A percentile compares a stretch with the other conserved stretches of the same genome.
phyloP scores from a whole-genome alignment of 2,113 vertebrate species.

The Atrichornis clamosus region DNA sequence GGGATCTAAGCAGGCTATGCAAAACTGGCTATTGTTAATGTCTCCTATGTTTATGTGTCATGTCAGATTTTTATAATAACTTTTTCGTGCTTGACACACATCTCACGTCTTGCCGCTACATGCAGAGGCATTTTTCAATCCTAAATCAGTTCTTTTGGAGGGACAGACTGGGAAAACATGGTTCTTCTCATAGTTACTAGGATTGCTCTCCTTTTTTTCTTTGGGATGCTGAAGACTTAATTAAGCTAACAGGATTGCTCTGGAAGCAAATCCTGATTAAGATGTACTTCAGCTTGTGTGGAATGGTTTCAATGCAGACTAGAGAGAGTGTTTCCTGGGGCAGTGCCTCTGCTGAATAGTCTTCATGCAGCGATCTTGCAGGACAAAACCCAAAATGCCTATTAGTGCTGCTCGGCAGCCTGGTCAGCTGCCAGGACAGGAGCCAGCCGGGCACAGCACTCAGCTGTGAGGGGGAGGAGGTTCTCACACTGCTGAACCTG shows the following conservation, averaged over 20 bases:
- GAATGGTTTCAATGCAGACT: neutral
- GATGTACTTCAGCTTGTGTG: neutral
- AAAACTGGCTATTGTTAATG: constrained; percentile 50
- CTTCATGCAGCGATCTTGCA: neutral
- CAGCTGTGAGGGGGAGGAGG: neutral
- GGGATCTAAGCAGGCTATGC: constrained; percentile 39
- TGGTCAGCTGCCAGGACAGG: neutral
- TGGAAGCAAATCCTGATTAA: neutral
- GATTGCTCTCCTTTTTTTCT: neutral
- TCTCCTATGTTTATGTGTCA: constrained; percentile 36
- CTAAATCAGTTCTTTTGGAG: neutral
- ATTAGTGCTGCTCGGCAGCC: neutral
- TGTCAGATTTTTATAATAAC: constrained; percentile 29
- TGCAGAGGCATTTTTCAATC: neutral
- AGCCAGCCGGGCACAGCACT: fast-evolving
- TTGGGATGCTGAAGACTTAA: neutral
- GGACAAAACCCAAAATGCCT: neutral
- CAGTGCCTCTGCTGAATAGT: neutral
- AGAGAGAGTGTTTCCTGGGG: neutral
- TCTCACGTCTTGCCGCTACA: constrained; percentile 12
- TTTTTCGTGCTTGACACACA: constrained; percentile 46
- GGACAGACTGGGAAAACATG: neutral
- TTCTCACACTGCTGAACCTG: neutral
- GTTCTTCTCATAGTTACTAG: neutral
- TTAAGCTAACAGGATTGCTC: neutral